Base-by-base conservation (phyloP, 2,888 invertebrate genomes). In the Esperia sulphurella region DNA sequence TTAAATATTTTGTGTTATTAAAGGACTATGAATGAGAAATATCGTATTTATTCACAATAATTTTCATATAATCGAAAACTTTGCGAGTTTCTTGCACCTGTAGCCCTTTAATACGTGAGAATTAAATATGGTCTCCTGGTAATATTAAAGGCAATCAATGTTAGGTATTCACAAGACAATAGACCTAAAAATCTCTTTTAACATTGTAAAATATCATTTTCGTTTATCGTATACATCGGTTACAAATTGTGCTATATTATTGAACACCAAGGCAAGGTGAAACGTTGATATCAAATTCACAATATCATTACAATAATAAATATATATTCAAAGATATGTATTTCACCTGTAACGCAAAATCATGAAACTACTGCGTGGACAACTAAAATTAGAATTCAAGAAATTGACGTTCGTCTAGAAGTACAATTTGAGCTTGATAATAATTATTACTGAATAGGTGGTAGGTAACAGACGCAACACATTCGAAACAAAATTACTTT, bases 201-300 rank as follows among this genome's bases (percentile, higher is more conserved):
- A 89, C 88, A 86, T 83, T 83, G 83, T 88, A 89, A 85, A 89
- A 88, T 88, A 88, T 85, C 75, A 82, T 82, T 77, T 77, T 76
- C 76, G 75, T 75, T 79, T 71, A 68, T 89, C 89, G 89, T 89
- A 89, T 89, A 89, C 89, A 86, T 89, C 74, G 86, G 87, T 89
- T 89, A 83, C 89, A 86, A 71, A 83, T 89, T 86, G 89, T 89
- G 88, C 89, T 88, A 86, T 79, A 69, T 70, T 77, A 79, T 64
- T 81, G 81, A 87, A 88, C 89, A 88, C 87, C 82, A 88, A 89
- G 90, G 88, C 89, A 85, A 83, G 83, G 85, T 84, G 85, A 82
- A 79, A 71, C 61, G 65, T 75, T 71, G 73, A 79, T 79, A 84
- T 82, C 63, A 59, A 58, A 67, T 67, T 71, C 65, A 65, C 65